A percentile compares a stretch with the other conserved stretches of the same genome.
Evolutionary conservation across 2,113 vertebrate genomes (phyloP).

Genomic region (Sinocyclocheilus anshuiensis): DNA sequence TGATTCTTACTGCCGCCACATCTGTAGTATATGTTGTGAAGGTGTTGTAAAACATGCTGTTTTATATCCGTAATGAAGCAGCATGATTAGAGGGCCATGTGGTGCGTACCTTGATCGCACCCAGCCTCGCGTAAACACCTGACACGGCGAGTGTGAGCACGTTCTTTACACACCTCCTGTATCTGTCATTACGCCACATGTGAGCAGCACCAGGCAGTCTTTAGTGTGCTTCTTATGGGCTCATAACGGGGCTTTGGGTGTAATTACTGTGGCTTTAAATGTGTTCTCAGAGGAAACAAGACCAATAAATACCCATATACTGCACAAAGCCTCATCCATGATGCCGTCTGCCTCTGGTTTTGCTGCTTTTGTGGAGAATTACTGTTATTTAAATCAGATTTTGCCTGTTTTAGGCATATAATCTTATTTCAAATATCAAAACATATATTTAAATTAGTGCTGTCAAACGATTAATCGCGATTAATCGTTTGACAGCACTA

Average conservation of each 20-base stretch:
- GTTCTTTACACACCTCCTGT: constrained; percentile 40
- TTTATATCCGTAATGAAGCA: constrained; percentile 25
- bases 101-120: neutral
- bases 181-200: constrained; percentile 47
- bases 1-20: neutral
- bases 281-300: constrained; percentile 53
- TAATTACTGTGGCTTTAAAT: constrained; percentile 61
- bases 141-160: neutral
- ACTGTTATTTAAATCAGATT: neutral
- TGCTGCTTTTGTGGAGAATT: neutral
- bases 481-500: too few relatives aligned
- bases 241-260: constrained; percentile 60
- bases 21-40: constrained; percentile 1
- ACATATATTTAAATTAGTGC: too few relatives aligned
- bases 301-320: constrained; percentile 58
- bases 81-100: constrained; percentile 16
- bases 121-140: neutral
- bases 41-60: constrained; percentile 31
- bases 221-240: constrained; percentile 59
- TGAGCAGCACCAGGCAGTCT: constrained; percentile 52
- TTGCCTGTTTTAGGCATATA: too few relatives aligned
- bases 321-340: constrained; percentile 26
- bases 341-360: neutral
- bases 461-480: too few relatives aligned
- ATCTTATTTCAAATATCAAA: too few relatives aligned